Evolutionary conservation across 37 sponge, comb jelly and placozoan species (phyloP), one percentile per base, ranked within the genome.

Genomic region (Eunapius fragilis): DNA sequence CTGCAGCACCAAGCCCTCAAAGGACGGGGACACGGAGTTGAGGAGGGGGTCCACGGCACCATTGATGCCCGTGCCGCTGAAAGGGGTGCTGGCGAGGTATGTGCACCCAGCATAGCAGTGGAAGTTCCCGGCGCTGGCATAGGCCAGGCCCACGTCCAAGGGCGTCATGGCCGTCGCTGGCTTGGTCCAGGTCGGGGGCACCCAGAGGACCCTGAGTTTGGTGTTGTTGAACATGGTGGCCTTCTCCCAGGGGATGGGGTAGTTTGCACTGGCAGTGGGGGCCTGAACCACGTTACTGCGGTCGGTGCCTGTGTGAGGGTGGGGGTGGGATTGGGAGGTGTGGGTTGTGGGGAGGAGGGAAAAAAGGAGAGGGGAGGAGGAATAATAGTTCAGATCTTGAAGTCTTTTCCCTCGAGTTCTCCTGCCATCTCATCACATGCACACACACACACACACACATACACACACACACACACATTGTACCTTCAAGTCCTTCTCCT

Each of bases 401-500:
- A n/a, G n/a, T n/a, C n/a, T n/a, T n/a, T n/a, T n/a, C n/a, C n/a
- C n/a, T n/a, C n/a, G n/a, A n/a, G n/a, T n/a, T n/a, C n/a, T n/a
- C n/a, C n/a, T n/a, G n/a, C n/a, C n/a, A n/a, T n/a, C n/a, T n/a
- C n/a, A n/a, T n/a, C n/a, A n/a, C n/a, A n/a, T n/a, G n/a, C n/a
- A n/a, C n/a, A n/a, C n/a, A n/a, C n/a, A n/a, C n/a, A n/a, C n/a
- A n/a, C n/a, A n/a, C n/a, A n/a, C n/a, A n/a, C n/a, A n/a, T n/a
- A n/a, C n/a, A n/a, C n/a, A n/a, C n/a, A n/a, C n/a, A n/a, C n/a
- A n/a, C n/a, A n/a, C n/a, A n/a, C n/a, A n/a, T n/a, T 80, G 71
- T 77, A 95, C 98, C 99, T 84, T 91, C 90, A 45, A 86, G 93
- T 23, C 99, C 99, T 78, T 98, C 99, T 0, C 99, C 99, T 48